Conservation (phyloP, 2,797 vertebrate species). For the Pseudomugil gertrudae region DNA sequence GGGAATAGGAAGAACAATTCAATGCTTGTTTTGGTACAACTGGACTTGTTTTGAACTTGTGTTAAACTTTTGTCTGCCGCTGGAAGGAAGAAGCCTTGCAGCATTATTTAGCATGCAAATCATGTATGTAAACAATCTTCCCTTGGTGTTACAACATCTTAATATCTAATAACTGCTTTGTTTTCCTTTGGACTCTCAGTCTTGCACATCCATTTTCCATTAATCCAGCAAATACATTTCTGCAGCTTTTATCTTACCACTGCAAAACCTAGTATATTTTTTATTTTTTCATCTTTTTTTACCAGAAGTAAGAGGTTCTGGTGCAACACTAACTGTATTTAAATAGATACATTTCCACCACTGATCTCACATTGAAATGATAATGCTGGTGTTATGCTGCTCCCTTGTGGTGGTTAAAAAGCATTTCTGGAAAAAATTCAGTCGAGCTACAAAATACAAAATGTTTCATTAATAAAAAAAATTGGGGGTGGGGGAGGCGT, state of each 20-base stretch:
- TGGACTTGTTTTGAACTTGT: slow-evolving; percentile 39
- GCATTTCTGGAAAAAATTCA: too few species aligned
- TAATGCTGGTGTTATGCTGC: neutral
- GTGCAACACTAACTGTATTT: neutral
- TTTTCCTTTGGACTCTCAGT: slow-evolving; percentile 12
- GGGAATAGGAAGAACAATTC: slow-evolving; percentile 63
- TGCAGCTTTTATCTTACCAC: slow-evolving; percentile 12
- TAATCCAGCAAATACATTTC: neutral
- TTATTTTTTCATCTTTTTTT: neutral
- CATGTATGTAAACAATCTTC: slow-evolving; percentile 47
- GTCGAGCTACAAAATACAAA: too few species aligned
- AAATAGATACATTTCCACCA: slow-evolving; percentile 15
- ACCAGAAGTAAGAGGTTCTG: slow-evolving; percentile 26
- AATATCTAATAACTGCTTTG: slow-evolving; percentile 16
- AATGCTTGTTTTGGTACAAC: slow-evolving; percentile 62
- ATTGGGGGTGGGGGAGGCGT: too few species aligned
- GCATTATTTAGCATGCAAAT: slow-evolving; percentile 49
- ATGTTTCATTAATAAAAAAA: too few species aligned
- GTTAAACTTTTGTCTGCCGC: slow-evolving; percentile 30
- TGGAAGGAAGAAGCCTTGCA: slow-evolving; percentile 41
- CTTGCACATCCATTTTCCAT: slow-evolving; percentile 2
- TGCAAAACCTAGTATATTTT: neutral
- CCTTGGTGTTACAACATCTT: slow-evolving; percentile 24
- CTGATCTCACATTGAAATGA: slow-evolving; percentile 37
- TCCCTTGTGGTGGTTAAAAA: slow-evolving; percentile 21